Evolutionary conservation across 1,140 invertebrate genomes (phyloP).

Genomic region (Atta colombica): DNA sequence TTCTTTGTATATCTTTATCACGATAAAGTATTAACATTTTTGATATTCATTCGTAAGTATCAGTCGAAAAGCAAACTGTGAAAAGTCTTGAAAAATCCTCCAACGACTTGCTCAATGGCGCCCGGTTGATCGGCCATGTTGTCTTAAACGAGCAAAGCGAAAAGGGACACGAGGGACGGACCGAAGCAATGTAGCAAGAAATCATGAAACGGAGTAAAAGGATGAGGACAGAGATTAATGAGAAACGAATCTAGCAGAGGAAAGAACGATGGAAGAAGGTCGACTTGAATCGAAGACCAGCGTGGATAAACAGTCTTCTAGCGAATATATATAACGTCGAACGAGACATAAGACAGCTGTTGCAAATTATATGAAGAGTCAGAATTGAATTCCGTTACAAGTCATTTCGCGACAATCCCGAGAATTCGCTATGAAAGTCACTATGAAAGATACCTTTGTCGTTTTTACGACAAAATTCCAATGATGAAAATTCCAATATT

Average conservation of each 20-base stretch:
- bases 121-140: constrained; percentile 79
- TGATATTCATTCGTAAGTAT: neutral
- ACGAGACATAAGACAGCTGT: constrained; percentile 1
- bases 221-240: constrained; percentile 84
- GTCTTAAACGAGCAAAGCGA: constrained; percentile 65
- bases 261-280: constrained; percentile 44
- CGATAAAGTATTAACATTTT: neutral
- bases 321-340: neutral
- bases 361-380: neutral
- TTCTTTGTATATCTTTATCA: neutral
- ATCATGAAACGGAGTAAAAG: constrained; percentile 81
- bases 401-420: neutral
- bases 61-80: constrained; percentile 4
- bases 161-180: constrained; percentile 59
- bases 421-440: neutral
- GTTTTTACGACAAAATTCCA: neutral
- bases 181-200: constrained; percentile 76
- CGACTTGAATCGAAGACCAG: constrained; percentile 49
- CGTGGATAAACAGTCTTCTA: constrained; percentile 43
- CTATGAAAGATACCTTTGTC: neutral
- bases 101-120: constrained; percentile 54
- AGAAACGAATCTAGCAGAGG: constrained; percentile 81
- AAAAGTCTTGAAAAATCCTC: constrained; percentile 41
- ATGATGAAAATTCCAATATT: neutral
- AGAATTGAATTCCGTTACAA: constrained; percentile 8